Evolutionary conservation across 2,888 invertebrate species (phyloP).

Genomic region (Chrysodeixis includens): DNA sequence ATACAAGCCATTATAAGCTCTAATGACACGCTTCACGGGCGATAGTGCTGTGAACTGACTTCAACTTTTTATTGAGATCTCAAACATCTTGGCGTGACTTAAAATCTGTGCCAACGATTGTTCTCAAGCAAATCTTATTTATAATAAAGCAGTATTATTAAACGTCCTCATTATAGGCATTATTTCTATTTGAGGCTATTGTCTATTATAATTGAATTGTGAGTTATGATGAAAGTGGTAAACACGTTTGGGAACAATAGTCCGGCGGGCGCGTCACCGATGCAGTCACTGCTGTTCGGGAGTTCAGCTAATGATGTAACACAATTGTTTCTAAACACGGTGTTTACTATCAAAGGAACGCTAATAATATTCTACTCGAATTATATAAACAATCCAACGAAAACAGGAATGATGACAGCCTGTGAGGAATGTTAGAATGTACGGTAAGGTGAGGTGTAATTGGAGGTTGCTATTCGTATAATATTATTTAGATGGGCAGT

Average conservation of each 20-base stretch:
- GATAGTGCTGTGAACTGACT: constrained; percentile 21
- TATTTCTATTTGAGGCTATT: constrained; percentile 45
- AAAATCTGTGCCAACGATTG: constrained; percentile 55
- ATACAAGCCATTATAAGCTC: constrained; percentile 24
- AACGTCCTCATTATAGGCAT: constrained; percentile 47
- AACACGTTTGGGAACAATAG: constrained; percentile 39
- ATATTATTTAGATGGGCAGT: no score
- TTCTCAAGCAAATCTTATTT: constrained; percentile 50
- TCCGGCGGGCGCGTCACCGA: constrained; percentile 8
- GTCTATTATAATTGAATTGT: constrained; percentile 56
- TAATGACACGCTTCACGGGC: constrained; percentile 27
- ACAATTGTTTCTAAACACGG: constrained; percentile 25
- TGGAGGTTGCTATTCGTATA: no score
- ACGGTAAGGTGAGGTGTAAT: neutral
- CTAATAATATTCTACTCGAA: neutral
- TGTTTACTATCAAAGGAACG: constrained; percentile 15
- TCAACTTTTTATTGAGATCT: constrained; percentile 11
- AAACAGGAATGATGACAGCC: constrained; percentile 4
- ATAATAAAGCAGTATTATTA: constrained; percentile 46
- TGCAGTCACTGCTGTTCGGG: constrained; percentile 15
- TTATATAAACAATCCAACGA: constrained; percentile 4
- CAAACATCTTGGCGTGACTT: constrained; percentile 47
- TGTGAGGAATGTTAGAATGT: neutral
- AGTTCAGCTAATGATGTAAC: constrained; percentile 46
- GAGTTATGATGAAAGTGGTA: constrained; percentile 42